Percentiles rank a stretch among this genome's conserved stretches.
phyloP scores from a whole-genome alignment of 2,888 invertebrate species.

The Melanostoma scalare region DNA sequence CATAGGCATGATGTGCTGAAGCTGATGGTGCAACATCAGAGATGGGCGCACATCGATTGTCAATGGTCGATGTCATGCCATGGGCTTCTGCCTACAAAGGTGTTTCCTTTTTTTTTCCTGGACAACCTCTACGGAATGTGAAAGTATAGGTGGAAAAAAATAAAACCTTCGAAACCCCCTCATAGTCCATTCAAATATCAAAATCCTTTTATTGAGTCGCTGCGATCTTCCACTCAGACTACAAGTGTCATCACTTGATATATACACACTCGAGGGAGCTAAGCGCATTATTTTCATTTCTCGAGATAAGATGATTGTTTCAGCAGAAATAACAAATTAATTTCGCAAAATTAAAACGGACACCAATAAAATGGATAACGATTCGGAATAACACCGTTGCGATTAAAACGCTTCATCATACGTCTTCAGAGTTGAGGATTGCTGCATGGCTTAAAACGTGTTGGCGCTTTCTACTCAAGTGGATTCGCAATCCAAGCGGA shows the following conservation, averaged over 20 bases:
- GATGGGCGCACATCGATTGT: conserved; percentile 39
- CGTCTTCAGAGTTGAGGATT: conserved; percentile 49
- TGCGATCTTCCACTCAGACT: conserved; percentile 1
- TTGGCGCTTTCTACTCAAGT: conserved; percentile 57
- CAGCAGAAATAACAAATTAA: conserved; percentile 68
- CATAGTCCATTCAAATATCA: conserved; percentile 47
- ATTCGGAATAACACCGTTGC: conserved; percentile 7
- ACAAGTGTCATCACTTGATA: conserved; percentile 57
- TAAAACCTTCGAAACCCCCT: conserved; percentile 16
- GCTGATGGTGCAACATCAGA: conserved; percentile 44
- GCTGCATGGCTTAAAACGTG: conserved; percentile 50
- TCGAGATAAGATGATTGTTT: conserved; percentile 62
- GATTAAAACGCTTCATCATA: conserved; percentile 31
- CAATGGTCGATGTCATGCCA: conserved; percentile 35
- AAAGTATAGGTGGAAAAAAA: conserved; percentile 36
- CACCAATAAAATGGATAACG: conserved; percentile 42
- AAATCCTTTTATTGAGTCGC: conserved; percentile 8
- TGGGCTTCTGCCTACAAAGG: conserved; percentile 20
- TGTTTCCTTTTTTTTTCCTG: background rate
- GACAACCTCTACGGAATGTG: conserved; percentile 38
- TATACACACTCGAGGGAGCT: conserved; percentile 26
- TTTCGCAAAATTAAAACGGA: conserved; percentile 56
- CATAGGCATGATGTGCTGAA: conserved; percentile 36
- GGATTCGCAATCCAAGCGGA: conserved; percentile 51
- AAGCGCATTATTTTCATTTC: conserved; percentile 45